Evolutionary conservation across 2,888 invertebrate genomes (phyloP).

Genomic region (Chymomyza fuscimana): DNA sequence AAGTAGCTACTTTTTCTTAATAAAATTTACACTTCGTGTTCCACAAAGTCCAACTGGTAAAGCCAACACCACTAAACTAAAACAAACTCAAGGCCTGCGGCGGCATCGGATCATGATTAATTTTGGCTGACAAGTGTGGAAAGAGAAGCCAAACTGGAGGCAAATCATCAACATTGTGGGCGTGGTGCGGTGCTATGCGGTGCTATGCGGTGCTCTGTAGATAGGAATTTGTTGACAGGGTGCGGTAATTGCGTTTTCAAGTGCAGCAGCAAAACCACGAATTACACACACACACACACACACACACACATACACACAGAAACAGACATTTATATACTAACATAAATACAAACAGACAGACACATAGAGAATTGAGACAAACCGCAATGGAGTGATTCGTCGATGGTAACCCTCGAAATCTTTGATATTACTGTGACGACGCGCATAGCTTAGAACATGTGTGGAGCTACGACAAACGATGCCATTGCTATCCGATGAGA

Average conservation of each 20-base stretch:
- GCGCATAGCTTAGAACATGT: conserved; percentile 64
- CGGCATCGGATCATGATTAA: conserved; percentile 57
- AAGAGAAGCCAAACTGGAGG: conserved; percentile 14
- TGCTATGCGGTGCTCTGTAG: background rate
- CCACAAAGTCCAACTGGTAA: conserved; percentile 24
- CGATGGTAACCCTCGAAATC: conserved; percentile 48
- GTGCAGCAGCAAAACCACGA: conserved; percentile 37
- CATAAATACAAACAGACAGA: conserved; percentile 20
- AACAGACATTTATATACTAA: conserved; percentile 1
- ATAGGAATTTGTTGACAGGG: conserved; percentile 13
- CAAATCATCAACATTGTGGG: background rate
- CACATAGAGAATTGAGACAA: conserved; percentile 44
- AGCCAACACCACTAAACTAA: conserved; percentile 37
- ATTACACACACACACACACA: conserved; percentile 4
- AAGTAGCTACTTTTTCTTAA: no score
- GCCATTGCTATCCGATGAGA: conserved; percentile 38
- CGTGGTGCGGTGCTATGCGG: background rate
- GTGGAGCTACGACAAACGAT: conserved; percentile 52
- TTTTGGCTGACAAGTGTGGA: conserved; percentile 61
- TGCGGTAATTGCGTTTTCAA: conserved; percentile 53
- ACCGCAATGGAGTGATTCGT: conserved; percentile 60
- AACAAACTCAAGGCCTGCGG: conserved; percentile 50
- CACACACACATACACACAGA: background rate
- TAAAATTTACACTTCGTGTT: background rate
- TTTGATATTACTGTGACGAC: conserved; percentile 54